Conservation (phyloP, 2,113 vertebrate genomes). For the Takifugu bimaculatus region DNA sequence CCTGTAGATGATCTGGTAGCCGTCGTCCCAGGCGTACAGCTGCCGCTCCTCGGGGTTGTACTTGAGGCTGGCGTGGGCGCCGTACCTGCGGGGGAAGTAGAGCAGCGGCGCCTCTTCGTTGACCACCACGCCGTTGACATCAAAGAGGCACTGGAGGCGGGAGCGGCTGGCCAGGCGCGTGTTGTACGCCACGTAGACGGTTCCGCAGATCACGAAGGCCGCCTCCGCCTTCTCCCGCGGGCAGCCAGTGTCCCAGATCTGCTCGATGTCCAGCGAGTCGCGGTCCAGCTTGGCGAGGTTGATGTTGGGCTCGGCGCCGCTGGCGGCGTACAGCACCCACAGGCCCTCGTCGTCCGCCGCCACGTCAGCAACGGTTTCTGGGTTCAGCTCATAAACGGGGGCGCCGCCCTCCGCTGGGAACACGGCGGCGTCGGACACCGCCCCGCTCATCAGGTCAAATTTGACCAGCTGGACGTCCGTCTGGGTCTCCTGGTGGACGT, state of each 20-base stretch:
- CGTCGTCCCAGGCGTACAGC: slow-evolving; percentile 95
- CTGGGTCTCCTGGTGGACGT: slow-evolving; percentile 69
- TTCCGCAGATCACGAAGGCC: slow-evolving; percentile 89
- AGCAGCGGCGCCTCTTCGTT: slow-evolving; percentile 83
- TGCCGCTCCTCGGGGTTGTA: slow-evolving; percentile 89
- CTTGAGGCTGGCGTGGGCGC: slow-evolving; percentile 89
- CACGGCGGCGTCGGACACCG: slow-evolving; percentile 84
- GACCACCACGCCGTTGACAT: slow-evolving; percentile 84
- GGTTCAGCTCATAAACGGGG: slow-evolving; percentile 82
- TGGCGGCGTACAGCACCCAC: slow-evolving; percentile 87
- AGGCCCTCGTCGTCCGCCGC: slow-evolving; percentile 87
- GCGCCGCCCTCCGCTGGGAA: slow-evolving; percentile 82
- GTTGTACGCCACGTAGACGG: slow-evolving; percentile 95
- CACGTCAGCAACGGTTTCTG: slow-evolving; percentile 85
- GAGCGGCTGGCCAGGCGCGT: slow-evolving; percentile 87
- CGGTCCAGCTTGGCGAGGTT: slow-evolving; percentile 92
- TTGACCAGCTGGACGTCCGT: slow-evolving; percentile 85
- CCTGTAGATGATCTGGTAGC: slow-evolving; percentile 94
- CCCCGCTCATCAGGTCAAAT: slow-evolving; percentile 82
- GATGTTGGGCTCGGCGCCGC: slow-evolving; percentile 83
- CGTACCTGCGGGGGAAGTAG: slow-evolving; percentile 93
- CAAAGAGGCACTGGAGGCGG: slow-evolving; percentile 90
- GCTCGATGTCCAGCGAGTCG: slow-evolving; percentile 85
- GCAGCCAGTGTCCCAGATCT: slow-evolving; percentile 95
- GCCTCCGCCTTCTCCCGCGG: slow-evolving; percentile 88